Evolutionary conservation across 2,888 invertebrate species (phyloP).

Genomic region (Lysandra coridon): DNA sequence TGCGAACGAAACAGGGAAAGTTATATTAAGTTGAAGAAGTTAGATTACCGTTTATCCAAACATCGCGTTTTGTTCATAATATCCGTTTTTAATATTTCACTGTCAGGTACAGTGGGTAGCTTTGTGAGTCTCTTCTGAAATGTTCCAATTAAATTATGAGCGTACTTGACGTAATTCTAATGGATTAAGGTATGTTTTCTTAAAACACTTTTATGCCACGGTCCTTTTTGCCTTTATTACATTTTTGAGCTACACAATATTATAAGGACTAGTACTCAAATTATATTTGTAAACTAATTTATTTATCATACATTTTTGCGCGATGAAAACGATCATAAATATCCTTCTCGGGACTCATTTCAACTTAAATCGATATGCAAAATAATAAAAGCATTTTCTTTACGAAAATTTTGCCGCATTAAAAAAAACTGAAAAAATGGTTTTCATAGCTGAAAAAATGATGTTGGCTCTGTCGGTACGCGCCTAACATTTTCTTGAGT

Average conservation of each 20-base stretch:
- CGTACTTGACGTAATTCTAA: not conserved
- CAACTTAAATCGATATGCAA: no score
- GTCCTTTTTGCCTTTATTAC: not conserved
- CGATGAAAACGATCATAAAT: not conserved
- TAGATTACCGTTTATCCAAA: slow-evolving; percentile 63
- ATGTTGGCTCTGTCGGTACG: no score
- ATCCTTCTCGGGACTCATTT: no score
- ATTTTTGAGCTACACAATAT: not conserved
- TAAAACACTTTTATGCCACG: not conserved
- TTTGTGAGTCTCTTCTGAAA: slow-evolving; percentile 12
- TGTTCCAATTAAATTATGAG: slow-evolving; percentile 2
- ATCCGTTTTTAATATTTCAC: slow-evolving; percentile 32
- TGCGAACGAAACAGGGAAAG: slow-evolving; percentile 64
- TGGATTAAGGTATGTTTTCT: not conserved
- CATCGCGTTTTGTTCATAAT: slow-evolving; percentile 43
- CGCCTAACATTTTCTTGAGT: no score
- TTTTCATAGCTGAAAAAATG: no score
- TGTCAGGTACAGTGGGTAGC: slow-evolving; percentile 22
- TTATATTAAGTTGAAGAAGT: slow-evolving; percentile 69
- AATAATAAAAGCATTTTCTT: no score
- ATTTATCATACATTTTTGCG: not conserved
- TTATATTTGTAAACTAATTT: no score
- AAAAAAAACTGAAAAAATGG: no score
- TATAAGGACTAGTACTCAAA: no score
- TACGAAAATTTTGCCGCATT: no score